Conservation (phyloP, 92 coral and sea anemone genomes). For the Scolanthus callimorphus region DNA sequence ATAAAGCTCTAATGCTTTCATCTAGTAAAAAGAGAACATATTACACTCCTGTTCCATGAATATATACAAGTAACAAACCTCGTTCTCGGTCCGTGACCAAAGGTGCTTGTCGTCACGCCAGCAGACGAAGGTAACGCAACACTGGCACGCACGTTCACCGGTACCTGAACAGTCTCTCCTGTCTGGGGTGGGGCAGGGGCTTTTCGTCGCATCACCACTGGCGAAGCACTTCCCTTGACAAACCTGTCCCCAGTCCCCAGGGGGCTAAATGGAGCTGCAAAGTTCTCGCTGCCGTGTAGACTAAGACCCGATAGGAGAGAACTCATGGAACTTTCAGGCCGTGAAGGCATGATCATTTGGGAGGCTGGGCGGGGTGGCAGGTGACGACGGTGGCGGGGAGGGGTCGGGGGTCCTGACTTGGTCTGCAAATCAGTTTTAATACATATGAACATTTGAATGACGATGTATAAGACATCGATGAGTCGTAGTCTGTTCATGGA, state of each 20-base stretch:
- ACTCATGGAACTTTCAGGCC: constrained; percentile 48
- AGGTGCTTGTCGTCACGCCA: constrained; percentile 40
- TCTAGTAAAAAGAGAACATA: no score
- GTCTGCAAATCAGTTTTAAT: no score
- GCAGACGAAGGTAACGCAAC: constrained; percentile 47
- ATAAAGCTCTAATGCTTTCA: no score
- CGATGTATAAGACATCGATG: no score
- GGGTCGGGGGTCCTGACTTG: constrained; percentile 67
- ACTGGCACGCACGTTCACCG: constrained; percentile 67
- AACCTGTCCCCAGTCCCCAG: constrained; percentile 46
- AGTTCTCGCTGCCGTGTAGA: constrained; percentile 41
- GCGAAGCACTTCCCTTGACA: constrained; percentile 40
- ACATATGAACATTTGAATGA: no score
- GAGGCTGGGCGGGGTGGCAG: constrained; percentile 74
- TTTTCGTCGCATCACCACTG: constrained; percentile 58
- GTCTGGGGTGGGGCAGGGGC: constrained; percentile 78
- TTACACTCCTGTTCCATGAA: no score
- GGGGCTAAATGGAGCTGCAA: constrained; percentile 9
- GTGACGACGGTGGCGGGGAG: constrained; percentile 83
- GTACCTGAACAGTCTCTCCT: constrained; percentile 51
- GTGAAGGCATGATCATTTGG: constrained; percentile 67
- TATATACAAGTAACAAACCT: constrained; percentile 11
- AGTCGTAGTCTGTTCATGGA: no score
- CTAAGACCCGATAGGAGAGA: constrained; percentile 71
- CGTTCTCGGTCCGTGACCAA: constrained; percentile 58